A percentile compares a stretch with the other conserved stretches of the same genome.
phyloP scores from a whole-genome alignment of 2,888 invertebrate genomes.

The Nysson spinosus region DNA sequence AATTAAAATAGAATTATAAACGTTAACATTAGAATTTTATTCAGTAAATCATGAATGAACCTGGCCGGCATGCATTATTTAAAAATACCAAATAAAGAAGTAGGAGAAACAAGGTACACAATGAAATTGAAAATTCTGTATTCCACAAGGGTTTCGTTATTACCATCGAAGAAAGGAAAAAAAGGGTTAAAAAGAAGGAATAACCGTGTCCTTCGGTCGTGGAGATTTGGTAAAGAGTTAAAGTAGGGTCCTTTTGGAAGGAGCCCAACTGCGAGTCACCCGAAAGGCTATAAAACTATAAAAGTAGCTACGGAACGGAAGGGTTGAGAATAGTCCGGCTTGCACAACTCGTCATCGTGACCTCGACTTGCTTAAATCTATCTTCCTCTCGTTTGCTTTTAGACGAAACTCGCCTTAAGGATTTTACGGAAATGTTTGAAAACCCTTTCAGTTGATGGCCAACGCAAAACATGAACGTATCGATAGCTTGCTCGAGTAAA shows the following conservation, averaged over 20 bases:
- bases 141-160: not conserved
- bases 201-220: conserved; percentile 35
- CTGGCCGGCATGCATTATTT: no score
- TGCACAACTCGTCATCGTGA: conserved; percentile 33
- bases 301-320: conserved; percentile 57
- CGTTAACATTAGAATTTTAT: no score
- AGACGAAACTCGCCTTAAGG: conserved; percentile 18
- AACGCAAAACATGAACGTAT: conserved; percentile 15
- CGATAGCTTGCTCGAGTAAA: not conserved
- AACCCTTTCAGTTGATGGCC: conserved; percentile 11
- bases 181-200: conserved; percentile 23
- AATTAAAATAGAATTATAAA: no score
- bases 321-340: conserved; percentile 58
- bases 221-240: conserved; percentile 31
- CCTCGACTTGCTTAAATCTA: conserved; percentile 45
- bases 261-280: conserved; percentile 17
- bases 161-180: conserved; percentile 33
- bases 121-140: not conserved
- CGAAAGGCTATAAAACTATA: conserved; percentile 67
- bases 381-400: conserved; percentile 29
- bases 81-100: no score
- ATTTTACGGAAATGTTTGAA: conserved; percentile 11
- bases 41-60: no score
- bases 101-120: not conserved
- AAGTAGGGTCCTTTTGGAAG: conserved; percentile 22